Evolutionary conservation across 2,797 vertebrate species (phyloP).

Genomic region (Sphaeramia orbicularis): DNA sequence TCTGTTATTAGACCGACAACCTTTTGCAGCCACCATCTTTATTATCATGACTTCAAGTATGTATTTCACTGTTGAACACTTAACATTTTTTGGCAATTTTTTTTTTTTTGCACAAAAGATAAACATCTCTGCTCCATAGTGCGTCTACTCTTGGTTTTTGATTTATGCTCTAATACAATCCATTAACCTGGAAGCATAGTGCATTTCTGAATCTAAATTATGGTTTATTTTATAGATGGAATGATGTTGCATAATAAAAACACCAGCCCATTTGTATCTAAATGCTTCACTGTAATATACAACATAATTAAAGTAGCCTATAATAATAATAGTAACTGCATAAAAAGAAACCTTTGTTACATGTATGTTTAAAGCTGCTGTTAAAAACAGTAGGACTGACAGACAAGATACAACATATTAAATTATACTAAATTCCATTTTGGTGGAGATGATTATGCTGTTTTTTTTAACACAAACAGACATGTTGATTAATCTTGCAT

Average conservation of each 20-base stretch:
- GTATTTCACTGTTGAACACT: too few species aligned
- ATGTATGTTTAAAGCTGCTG: neutral
- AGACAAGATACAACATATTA: too few species aligned
- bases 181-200: conserved; percentile 10
- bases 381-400: too few species aligned
- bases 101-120: neutral
- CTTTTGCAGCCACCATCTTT: too few species aligned
- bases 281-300: neutral
- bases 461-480: conserved; percentile 2
- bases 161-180: neutral
- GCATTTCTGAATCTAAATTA: neutral
- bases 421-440: neutral
- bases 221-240: conserved; percentile 18
- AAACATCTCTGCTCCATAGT: neutral
- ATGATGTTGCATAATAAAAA: neutral
- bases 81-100: too few species aligned
- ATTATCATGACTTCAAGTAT: too few species aligned
- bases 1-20: neutral
- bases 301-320: neutral
- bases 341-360: neutral
- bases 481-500: too few species aligned
- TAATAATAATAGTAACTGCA: too few species aligned
- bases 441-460: neutral
- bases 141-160: neutral
- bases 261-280: neutral